Conservation (phyloP, 2,797 vertebrate species). For the Poecilia wingei region DNA sequence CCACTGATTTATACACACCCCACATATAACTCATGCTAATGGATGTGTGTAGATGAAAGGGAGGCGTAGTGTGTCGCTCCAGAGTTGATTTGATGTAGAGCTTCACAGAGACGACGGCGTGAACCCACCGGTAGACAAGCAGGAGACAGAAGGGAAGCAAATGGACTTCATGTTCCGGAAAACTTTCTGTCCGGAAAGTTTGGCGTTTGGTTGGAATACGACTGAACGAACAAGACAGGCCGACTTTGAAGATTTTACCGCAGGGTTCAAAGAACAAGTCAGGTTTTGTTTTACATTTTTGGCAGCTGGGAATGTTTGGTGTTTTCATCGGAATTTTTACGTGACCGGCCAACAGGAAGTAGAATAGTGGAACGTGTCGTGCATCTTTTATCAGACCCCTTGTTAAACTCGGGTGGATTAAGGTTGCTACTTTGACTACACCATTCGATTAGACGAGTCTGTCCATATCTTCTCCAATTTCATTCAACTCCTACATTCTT, state of each 20-base stretch:
- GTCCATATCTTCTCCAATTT: neutral
- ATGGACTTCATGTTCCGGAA: constrained; percentile 34
- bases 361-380: neutral
- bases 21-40: constrained; percentile 68
- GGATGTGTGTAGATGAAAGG: constrained; percentile 45
- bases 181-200: constrained; percentile 34
- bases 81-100: constrained; percentile 56
- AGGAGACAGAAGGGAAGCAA: constrained; percentile 43
- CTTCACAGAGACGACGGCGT: constrained; percentile 56
- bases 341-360: neutral
- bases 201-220: neutral
- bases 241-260: neutral
- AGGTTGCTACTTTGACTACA: neutral
- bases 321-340: neutral
- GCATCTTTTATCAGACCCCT: too few relatives aligned
- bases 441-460: neutral
- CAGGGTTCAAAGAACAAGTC: neutral
- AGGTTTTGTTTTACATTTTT: too few relatives aligned
- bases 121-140: constrained; percentile 63
- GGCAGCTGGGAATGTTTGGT: too few relatives aligned
- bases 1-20: constrained; percentile 52
- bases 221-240: neutral
- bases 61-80: constrained; percentile 42
- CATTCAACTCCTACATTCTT: neutral
- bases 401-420: neutral